Evolutionary conservation across 2,113 vertebrate species (phyloP).

Genomic region (Clarias batrachus): DNA sequence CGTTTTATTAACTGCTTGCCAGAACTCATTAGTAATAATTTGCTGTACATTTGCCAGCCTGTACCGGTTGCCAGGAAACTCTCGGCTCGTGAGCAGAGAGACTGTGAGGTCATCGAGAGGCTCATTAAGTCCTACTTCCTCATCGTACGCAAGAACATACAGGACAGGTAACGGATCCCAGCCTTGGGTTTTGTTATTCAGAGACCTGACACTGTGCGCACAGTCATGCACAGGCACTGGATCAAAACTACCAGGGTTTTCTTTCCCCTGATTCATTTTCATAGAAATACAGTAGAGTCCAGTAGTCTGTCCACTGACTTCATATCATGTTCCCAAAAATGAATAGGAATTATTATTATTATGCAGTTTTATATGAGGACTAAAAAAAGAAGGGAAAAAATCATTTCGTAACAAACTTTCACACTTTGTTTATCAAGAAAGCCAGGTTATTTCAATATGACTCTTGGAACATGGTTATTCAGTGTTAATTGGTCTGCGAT

Average conservation of each 20-base stretch:
- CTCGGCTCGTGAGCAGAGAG: slow-evolving; percentile 92
- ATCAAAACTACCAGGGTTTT: neutral
- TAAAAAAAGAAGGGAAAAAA: neutral
- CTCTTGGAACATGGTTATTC: too few species aligned
- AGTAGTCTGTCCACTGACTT: neutral
- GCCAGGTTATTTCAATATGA: neutral
- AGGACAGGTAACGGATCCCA: slow-evolving; percentile 82
- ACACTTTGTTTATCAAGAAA: neutral
- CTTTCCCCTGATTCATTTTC: neutral
- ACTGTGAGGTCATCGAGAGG: slow-evolving; percentile 97
- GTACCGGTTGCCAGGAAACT: slow-evolving; percentile 95
- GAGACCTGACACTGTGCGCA: neutral
- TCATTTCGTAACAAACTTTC: neutral
- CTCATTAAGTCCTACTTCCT: slow-evolving; percentile 99
- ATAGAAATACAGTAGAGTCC: neutral
- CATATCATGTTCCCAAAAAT: neutral
- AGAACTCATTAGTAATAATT: slow-evolving; percentile 10
- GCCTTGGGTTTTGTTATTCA: neutral
- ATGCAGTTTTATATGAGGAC: neutral
- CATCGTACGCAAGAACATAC: slow-evolving; percentile 98
- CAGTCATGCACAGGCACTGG: neutral
- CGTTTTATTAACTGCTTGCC: neutral
- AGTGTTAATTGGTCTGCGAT: neutral
- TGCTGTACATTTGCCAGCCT: slow-evolving; percentile 72
- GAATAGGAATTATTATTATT: neutral